Percentiles rank a stretch among this genome's conserved stretches.
phyloP scores from a whole-genome alignment of 2,113 vertebrate species.

The Canis aureus region DNA sequence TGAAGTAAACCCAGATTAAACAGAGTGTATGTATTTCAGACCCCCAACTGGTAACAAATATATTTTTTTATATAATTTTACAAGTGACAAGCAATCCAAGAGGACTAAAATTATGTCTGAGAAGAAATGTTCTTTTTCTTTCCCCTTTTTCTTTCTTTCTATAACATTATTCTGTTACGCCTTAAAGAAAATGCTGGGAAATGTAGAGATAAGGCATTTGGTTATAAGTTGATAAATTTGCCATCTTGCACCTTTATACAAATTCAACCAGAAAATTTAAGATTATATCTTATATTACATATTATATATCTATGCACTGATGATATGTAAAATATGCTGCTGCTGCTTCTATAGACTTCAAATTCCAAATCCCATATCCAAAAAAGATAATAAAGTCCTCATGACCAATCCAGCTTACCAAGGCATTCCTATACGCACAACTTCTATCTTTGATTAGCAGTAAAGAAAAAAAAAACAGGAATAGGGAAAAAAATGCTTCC shows the following conservation, averaged over 20 bases:
- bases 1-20: background rate
- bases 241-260: background rate
- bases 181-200: background rate
- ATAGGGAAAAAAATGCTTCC: background rate
- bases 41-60: background rate
- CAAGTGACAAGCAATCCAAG: background rate
- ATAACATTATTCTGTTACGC: background rate
- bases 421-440: background rate
- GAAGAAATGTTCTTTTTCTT: background rate
- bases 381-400: background rate
- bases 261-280: background rate
- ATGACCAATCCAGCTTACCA: background rate
- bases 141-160: background rate
- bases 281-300: background rate
- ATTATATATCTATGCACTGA: background rate
- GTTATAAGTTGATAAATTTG: background rate
- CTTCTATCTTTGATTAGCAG: background rate
- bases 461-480: constrained; percentile 34
- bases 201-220: background rate
- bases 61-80: background rate
- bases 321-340: background rate
- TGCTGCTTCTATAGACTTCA: background rate
- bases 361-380: background rate
- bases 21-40: background rate
- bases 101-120: background rate